Evolutionary conservation across 2,797 vertebrate genomes (phyloP), one percentile per base, ranked within the genome.

Genomic region (Cheracebus regulus): DNA sequence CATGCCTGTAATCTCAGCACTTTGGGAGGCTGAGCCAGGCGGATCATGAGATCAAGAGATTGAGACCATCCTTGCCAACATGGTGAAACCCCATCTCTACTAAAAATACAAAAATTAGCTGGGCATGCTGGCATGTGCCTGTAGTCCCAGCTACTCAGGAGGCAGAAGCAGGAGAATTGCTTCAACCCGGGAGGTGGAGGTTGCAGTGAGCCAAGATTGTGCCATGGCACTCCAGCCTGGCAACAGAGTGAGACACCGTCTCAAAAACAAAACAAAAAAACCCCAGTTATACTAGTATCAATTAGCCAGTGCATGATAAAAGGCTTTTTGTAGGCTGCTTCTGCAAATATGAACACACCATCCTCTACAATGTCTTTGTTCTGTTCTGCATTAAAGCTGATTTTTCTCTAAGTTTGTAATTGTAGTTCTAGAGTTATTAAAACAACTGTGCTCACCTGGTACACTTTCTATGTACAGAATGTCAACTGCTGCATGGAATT

Each of bases 391-490:
- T 87, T 93, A 20, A 93, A 52, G 46, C 7, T 83, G 70, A 83
- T n/a, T n/a, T 70, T 91, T 91, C 76, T 91, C 70, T 88, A 41
- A 57, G 22, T 82, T 91, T 28, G 17, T 94, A 87, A 82, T 19
- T 48, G 3, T 64, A 93, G 52, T 44, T 93, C 83, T 87, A 57
- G 28, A 87, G 28, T 87, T 78, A 90, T 70, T 82, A 91, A 96
- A 96, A 91, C 33, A 80, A 39, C 39, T 57, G 52, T 46, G 52
- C 26, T 81, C 46, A 87, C 33, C 64, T 67, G 30, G 8, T 76
- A 2, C 28, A 67, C 67, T 67, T 28, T 87, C 44, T 52, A 75
- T 30, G 75, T 24, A 44, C 2, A 85, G 46, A 67, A 76, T 26
- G 30, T 86, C 81, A 80, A 80, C 10, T 57, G 24, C 19, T 87